These are phyloP conservation scores for Gallinago stenura DNA, from an alignment of 2,797 vertebrate species.

Conservation along the genomic window DNA sequence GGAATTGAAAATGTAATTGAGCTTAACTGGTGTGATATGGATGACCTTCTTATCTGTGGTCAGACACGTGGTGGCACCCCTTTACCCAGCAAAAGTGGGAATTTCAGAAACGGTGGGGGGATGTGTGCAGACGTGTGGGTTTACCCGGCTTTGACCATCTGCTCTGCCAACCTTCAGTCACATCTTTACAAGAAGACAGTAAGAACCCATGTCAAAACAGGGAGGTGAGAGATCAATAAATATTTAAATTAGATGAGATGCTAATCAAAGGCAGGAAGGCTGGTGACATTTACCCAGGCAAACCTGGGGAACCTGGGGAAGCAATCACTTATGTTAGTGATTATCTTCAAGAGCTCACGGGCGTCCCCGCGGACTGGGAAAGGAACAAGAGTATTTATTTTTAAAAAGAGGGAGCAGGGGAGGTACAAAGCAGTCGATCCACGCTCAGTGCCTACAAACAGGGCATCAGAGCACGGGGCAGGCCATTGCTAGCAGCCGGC, in stretches of 20 bases:
- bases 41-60: background rate
- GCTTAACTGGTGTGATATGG: background rate
- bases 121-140: rapidly evolving
- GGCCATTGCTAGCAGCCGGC: background rate
- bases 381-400: background rate
- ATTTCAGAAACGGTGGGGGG: background rate
- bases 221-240: background rate
- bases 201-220: background rate
- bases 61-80: background rate
- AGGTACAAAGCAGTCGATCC: background rate
- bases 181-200: rapidly evolving
- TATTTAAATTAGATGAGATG: constrained; percentile 7
- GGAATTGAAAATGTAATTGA: constrained; percentile 50
- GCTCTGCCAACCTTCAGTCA: background rate
- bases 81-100: background rate
- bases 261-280: constrained; percentile 48
- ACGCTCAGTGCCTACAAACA: background rate
- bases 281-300: constrained; percentile 43
- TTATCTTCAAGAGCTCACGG: constrained; percentile 1
- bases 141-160: rapidly evolving
- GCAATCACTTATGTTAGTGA: background rate
- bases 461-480: background rate
- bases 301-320: background rate
- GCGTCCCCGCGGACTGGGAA: background rate
- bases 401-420: background rate